Evolutionary conservation across 2,113 vertebrate species (phyloP).

Genomic region (Dendropsophus ebraccatus): DNA sequence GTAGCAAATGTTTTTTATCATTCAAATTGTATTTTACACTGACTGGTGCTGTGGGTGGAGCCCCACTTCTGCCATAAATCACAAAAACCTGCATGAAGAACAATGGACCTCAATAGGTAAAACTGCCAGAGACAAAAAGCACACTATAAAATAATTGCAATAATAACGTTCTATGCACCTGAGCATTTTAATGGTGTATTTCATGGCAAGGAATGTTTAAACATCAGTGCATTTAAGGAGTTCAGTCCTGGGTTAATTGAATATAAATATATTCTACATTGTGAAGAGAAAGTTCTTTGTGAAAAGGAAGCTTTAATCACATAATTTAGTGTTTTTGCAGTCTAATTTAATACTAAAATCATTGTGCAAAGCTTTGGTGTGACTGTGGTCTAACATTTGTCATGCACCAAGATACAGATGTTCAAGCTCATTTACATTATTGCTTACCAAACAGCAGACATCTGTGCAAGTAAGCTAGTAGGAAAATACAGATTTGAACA

Average conservation of each 20-base stretch:
- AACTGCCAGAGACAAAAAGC: neutral
- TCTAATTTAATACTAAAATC: constrained; percentile 5
- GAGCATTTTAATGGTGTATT: neutral
- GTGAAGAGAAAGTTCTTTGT: neutral
- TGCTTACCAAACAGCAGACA: constrained; percentile 60
- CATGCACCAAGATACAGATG: constrained; percentile 59
- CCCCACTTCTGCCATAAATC: too few relatives aligned
- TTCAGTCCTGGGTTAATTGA: neutral
- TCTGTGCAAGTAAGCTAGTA: constrained; percentile 47
- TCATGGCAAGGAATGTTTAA: neutral
- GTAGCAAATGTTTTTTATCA: neutral
- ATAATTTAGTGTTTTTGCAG: constrained; percentile 2
- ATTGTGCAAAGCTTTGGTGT: constrained; percentile 38
- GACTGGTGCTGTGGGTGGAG: too few relatives aligned
- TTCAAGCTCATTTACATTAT: constrained; percentile 61
- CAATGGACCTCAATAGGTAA: too few relatives aligned
- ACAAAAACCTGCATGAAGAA: too few relatives aligned
- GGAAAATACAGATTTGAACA: constrained; percentile 46
- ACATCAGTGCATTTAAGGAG: neutral
- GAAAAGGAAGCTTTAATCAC: constrained; percentile 50
- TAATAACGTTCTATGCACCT: neutral
- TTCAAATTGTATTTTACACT: too few relatives aligned
- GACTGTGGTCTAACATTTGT: constrained; percentile 52
- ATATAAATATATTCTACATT: constrained; percentile 3
- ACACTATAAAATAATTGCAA: neutral